phyloP scores from a whole-genome alignment of 2,888 invertebrate species.

The Acronicta leporina region DNA sequence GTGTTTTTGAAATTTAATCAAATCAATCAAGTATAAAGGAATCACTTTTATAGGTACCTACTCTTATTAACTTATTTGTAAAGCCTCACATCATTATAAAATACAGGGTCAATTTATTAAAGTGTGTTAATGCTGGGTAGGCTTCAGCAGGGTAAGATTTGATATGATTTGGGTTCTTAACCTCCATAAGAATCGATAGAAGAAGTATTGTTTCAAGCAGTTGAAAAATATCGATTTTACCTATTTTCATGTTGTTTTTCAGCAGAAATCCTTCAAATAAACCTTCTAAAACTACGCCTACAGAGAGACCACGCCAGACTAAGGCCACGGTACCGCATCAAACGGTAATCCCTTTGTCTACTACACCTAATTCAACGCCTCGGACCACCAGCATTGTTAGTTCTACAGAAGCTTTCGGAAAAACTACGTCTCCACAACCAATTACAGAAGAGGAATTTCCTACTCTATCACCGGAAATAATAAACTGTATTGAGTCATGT shows the following conservation, averaged over 20 bases:
- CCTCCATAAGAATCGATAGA: too few relatives aligned
- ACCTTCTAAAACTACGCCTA: neutral
- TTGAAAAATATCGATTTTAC: too few relatives aligned
- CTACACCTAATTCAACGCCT: neutral
- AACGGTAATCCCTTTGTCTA: neutral
- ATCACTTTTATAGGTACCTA: neutral
- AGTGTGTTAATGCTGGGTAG: too few relatives aligned
- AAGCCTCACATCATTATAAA: neutral
- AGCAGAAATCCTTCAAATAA: slow-evolving; percentile 6
- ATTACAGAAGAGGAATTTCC: slow-evolving; percentile 14
- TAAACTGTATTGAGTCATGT: slow-evolving; percentile 48
- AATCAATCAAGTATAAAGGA: too few relatives aligned
- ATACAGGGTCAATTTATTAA: neutral
- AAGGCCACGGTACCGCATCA: neutral
- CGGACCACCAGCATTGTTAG: neutral
- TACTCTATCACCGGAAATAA: slow-evolving; percentile 27
- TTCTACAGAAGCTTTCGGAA: slow-evolving; percentile 4
- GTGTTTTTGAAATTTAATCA: too few relatives aligned
- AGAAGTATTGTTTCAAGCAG: too few relatives aligned
- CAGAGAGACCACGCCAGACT: neutral
- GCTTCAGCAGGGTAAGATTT: too few relatives aligned
- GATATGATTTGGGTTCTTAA: too few relatives aligned
- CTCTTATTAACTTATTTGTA: neutral
- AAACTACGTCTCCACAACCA: slow-evolving; percentile 10
- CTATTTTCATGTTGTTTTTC: too few relatives aligned